Evolutionary conservation across 2,888 invertebrate species (phyloP), one percentile per base, ranked within the genome.

Genomic region (Eupsilia transversa): DNA sequence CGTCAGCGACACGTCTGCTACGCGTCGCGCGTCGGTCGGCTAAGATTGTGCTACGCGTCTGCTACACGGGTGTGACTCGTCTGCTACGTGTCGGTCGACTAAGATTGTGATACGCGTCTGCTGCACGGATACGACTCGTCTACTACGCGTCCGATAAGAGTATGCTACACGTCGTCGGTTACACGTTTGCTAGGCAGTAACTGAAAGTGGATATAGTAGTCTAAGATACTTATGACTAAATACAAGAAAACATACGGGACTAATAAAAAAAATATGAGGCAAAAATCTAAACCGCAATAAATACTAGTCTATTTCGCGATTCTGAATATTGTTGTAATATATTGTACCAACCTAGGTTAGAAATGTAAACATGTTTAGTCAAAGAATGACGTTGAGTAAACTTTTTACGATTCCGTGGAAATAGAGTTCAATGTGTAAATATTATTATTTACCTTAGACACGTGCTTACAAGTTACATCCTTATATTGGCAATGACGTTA

Each of bases 401-500:
- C 46, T n/a, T 33, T 69, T 71, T 49, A 75, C 63, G 60, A 80
- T 67, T 80, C 54, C n/a, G n/a, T 73, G 38, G 72, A 76, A 73
- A 43, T 74, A 33, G 27, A 49, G 67, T 54, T 73, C 46, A 71
- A 63, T 59, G 59, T 41, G 65, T n/a, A 59, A 59, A 69, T 61
- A 80, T 52, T 63, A 43, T 49, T 84, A 61, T 80, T 80, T 80
- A 66, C n/a, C 23, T 46, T 12, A 43, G 46, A 56, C 33, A 77
- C 52, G 33, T 67, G 27, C 1, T 69, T 61, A 64, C 52, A n/a
- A n/a, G n/a, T 23, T 46, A 46, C 14, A 41, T 41, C 23, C 9
- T 49, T 23, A 46, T 43, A 38, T 75, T 64, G 49, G 35, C 80
- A 84, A 59, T 80, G 80, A 71, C 84, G 70, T 14, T 84, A 64